These are phyloP conservation scores for Protophormia terraenovae DNA, from an alignment of 2,888 invertebrate genomes.

Conservation along the genomic window DNA sequence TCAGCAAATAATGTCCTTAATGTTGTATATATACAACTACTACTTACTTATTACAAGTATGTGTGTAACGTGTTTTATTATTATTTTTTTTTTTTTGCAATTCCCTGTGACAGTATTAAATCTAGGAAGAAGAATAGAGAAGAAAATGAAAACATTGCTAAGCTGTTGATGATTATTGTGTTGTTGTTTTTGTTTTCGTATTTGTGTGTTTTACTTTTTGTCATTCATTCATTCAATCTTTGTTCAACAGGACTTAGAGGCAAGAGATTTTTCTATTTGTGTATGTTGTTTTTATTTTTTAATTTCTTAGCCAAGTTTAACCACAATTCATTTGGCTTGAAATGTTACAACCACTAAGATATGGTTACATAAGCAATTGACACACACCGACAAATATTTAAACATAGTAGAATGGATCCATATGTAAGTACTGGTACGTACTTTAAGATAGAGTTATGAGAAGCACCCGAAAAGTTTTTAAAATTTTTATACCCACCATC, in stretches of 20 bases:
- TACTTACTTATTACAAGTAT: neutral
- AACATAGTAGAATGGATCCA: no score
- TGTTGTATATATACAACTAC: neutral
- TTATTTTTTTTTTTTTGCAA: neutral
- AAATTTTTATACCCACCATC: no score
- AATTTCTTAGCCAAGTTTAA: slow-evolving; percentile 30
- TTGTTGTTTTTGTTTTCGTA: neutral
- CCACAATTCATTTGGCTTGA: slow-evolving; percentile 58
- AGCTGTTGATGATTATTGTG: slow-evolving; percentile 36
- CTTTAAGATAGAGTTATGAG: no score
- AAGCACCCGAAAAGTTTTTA: no score
- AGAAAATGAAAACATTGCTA: slow-evolving; percentile 5
- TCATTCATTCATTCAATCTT: neutral
- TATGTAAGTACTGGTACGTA: no score
- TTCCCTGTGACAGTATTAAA: neutral
- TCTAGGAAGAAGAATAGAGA: neutral
- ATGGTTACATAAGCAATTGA: slow-evolving; percentile 52
- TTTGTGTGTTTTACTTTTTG: neutral
- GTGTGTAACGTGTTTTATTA: no score
- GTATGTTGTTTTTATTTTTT: slow-evolving; percentile 1
- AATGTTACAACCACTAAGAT: slow-evolving; percentile 51
- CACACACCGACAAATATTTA: neutral
- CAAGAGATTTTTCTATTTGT: neutral
- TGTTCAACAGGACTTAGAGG: neutral
- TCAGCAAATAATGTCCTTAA: slow-evolving; percentile 42